These are phyloP conservation scores for Coenobita brevimanus DNA, from an alignment of 1,140 invertebrate species.

Conservation along the genomic window DNA sequence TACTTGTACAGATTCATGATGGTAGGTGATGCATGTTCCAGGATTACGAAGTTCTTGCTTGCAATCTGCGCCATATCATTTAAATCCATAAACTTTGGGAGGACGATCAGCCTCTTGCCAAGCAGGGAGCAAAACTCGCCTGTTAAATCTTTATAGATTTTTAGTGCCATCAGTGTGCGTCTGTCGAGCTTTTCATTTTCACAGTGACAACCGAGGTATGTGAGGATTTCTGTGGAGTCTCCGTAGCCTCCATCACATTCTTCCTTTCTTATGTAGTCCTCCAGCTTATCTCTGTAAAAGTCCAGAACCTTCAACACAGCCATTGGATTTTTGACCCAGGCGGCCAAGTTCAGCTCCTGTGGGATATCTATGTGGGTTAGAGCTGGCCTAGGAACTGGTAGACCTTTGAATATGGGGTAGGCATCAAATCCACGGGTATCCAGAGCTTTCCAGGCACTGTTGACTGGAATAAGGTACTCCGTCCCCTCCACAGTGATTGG, in stretches of 20 bases:
- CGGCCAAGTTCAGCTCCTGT: not conserved
- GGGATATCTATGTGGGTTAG: not conserved
- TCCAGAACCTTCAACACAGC: not conserved
- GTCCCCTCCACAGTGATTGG: not conserved
- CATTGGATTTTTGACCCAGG: not conserved
- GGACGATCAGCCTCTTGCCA: constrained; percentile 20
- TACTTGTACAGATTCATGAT: constrained; percentile 23
- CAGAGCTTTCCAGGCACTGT: constrained; percentile 1
- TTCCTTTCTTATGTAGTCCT: not conserved
- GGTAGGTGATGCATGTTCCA: not conserved
- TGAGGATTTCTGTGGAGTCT: not conserved
- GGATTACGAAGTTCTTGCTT: not conserved
- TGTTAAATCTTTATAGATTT: not conserved
- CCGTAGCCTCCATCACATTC: not conserved
- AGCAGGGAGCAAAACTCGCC: not conserved
- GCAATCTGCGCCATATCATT: not conserved
- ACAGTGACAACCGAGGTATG: constrained; percentile 10
- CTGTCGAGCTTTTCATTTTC: not conserved
- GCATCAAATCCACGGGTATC: not conserved
- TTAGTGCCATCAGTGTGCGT: not conserved
- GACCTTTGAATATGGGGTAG: not conserved
- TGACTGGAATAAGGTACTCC: not conserved
- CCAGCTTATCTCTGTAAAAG: constrained; percentile 8
- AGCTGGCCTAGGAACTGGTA: constrained; percentile 20
- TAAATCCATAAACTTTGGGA: not conserved